Conservation (phyloP, 2,888 invertebrate species). For the Cheilosia urbana region DNA sequence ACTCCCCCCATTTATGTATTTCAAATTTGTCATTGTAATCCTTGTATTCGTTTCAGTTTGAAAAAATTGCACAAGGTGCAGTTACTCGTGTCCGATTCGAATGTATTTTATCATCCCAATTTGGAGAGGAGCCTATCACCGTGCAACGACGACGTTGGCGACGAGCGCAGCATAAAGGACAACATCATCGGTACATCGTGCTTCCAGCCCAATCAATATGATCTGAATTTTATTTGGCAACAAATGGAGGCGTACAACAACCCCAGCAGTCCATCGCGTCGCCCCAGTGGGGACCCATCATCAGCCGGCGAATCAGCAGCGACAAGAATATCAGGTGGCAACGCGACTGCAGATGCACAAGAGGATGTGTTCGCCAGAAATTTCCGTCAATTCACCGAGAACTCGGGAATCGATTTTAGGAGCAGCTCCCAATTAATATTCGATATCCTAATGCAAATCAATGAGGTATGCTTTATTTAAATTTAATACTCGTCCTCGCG, state of each 20-base stretch:
- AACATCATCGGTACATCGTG: conserved; percentile 82
- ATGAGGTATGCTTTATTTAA: conserved; percentile 81
- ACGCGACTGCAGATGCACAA: conserved; percentile 44
- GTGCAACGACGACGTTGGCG: background rate
- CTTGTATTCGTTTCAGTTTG: conserved; percentile 77
- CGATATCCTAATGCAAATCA: conserved; percentile 93
- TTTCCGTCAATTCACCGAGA: conserved; percentile 82
- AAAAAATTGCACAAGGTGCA: conserved; percentile 84
- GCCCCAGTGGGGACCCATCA: conserved; percentile 49
- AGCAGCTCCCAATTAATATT: conserved; percentile 96
- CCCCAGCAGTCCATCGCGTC: conserved; percentile 69
- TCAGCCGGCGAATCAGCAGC: conserved; percentile 44
- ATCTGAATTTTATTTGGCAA: conserved; percentile 83
- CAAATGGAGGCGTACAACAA: conserved; percentile 81
- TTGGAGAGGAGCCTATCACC: conserved; percentile 84
- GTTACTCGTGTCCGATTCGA: conserved; percentile 81
- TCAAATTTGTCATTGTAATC: conserved; percentile 27
- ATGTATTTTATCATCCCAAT: conserved; percentile 86
- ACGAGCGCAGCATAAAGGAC: conserved; percentile 74
- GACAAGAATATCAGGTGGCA: conserved; percentile 39
- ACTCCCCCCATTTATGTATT: conserved; percentile 14
- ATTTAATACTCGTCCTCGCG: conserved; percentile 58
- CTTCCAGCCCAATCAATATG: conserved; percentile 83
- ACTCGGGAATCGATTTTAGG: conserved; percentile 92
- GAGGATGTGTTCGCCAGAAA: conserved; percentile 81